These are phyloP conservation scores for Melangyna quadrimaculata DNA, from an alignment of 2,888 invertebrate genomes.

Conservation along the genomic window DNA sequence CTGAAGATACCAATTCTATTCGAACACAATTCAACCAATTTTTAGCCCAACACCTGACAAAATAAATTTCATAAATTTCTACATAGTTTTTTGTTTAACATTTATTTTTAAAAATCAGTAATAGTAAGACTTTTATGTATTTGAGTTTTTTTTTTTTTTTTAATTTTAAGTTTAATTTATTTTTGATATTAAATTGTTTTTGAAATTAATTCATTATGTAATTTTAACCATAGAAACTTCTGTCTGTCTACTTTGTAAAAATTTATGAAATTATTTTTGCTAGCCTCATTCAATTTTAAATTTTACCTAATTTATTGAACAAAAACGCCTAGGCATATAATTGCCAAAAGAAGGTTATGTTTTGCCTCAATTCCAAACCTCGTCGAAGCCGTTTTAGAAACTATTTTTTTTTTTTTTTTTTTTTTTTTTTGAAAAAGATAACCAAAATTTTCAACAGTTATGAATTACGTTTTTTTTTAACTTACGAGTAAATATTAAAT, in stretches of 20 bases:
- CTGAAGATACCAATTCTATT: slow-evolving; percentile 40
- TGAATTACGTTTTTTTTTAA: slow-evolving; percentile 30
- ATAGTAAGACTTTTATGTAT: too few relatives aligned
- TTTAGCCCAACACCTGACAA: slow-evolving; percentile 80
- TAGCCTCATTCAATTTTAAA: slow-evolving; percentile 77
- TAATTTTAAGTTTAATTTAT: not conserved
- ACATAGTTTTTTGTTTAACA: not conserved
- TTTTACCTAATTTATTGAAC: slow-evolving; percentile 42
- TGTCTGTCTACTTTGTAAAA: not conserved
- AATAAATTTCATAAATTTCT: slow-evolving; percentile 74
- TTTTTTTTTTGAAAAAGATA: slow-evolving; percentile 41
- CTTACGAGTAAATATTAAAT: slow-evolving; percentile 21
- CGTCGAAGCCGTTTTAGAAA: slow-evolving; percentile 1
- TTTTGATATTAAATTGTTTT: slow-evolving; percentile 19
- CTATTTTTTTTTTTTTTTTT: slow-evolving; percentile 1
- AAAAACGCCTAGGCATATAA: slow-evolving; percentile 14
- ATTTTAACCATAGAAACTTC: not conserved
- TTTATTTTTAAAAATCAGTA: too few relatives aligned
- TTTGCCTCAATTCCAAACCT: slow-evolving; percentile 18
- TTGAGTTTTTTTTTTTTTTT: too few relatives aligned
- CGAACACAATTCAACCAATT: slow-evolving; percentile 50
- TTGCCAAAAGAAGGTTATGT: slow-evolving; percentile 19
- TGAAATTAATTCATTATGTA: not conserved
- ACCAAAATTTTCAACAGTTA: slow-evolving; percentile 62
- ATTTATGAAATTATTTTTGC: slow-evolving; percentile 76